Conservation (phyloP, 1,140 invertebrate species). For the Planococcus citri region DNA sequence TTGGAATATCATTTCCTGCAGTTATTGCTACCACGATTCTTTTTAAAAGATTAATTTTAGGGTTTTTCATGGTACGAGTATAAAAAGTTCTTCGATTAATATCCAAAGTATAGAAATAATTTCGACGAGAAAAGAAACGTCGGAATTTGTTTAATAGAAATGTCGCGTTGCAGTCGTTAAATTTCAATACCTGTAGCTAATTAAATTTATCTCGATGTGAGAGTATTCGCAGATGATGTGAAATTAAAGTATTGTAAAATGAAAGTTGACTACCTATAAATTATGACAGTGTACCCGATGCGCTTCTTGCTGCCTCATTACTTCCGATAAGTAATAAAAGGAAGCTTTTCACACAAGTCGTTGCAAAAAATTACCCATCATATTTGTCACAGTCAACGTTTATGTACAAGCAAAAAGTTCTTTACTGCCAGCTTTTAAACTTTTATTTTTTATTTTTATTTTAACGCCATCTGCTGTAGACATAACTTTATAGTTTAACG, state of each 20-base stretch:
- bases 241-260: background rate
- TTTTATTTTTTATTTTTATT: constrained; percentile 8
- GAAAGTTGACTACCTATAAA: background rate
- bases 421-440: background rate
- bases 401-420: constrained; percentile 1
- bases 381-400: constrained; percentile 6
- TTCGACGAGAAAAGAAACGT: too few relatives aligned
- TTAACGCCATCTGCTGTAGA: background rate
- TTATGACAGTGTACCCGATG: background rate
- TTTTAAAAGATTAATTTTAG: too few relatives aligned
- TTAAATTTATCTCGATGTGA: too few relatives aligned
- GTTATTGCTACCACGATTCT: too few relatives aligned
- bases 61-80: too few relatives aligned
- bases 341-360: background rate
- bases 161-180: too few relatives aligned
- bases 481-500: background rate
- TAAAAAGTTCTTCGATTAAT: too few relatives aligned
- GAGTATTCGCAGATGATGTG: background rate
- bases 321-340: constrained; percentile 5
- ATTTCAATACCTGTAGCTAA: too few relatives aligned
- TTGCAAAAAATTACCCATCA: background rate
- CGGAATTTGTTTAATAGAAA: too few relatives aligned
- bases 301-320: background rate
- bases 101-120: too few relatives aligned
- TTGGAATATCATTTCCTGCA: too few relatives aligned